Base-by-base conservation (phyloP, 37 sponge, comb jelly and placozoan genomes). In the Theonella swinhoei region DNA sequence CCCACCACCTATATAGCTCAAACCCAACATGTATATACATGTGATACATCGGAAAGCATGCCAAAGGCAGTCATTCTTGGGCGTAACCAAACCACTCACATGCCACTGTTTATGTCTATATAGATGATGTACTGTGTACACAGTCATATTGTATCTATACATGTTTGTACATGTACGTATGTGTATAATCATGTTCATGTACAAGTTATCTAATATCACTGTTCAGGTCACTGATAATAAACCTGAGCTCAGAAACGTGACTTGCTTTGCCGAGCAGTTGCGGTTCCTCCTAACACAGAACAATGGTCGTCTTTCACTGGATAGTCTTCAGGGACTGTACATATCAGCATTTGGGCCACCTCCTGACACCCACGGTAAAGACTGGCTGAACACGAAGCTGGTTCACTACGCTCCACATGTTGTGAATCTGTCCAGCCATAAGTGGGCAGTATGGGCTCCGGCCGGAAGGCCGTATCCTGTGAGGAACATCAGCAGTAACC, bases 361-460 rank as follows among this genome's bases (percentile, higher is more conserved):
- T 5, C 0, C 68, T 19, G 67, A 82, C 31, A 38, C 33, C 25
- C 32, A 63, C 32, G 29, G 39, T 8, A 73, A 84, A 23, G 64
- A 83, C 25, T 72, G 76, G 61, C 11, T 83, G 42, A 23, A 32
- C 34, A 25, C 74, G 32, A 84, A 62, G 43, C 33, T 86, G 0
- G 30, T 86, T 0, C 66, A 47, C 2, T 7, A 35, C 20, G 77
- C 83, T 31, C 34, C 77, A 7, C 87, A 86, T 28, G 69, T 86
- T 60, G 87, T 86, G 3, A 85, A 82, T 47, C 65, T 85, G 3
- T 28, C 87, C 38, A 70, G 75, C 7, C 63, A 64, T 20, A 35
- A 59, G 23, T 86, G 85, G 85, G 42, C 78, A 11, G 83, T 91
- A 36, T 91, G 91, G 91, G 83, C 83, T 1, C 87, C 91, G 0